phyloP scores from a whole-genome alignment of 2,113 vertebrate genomes.

The Brachirus orientalis region DNA sequence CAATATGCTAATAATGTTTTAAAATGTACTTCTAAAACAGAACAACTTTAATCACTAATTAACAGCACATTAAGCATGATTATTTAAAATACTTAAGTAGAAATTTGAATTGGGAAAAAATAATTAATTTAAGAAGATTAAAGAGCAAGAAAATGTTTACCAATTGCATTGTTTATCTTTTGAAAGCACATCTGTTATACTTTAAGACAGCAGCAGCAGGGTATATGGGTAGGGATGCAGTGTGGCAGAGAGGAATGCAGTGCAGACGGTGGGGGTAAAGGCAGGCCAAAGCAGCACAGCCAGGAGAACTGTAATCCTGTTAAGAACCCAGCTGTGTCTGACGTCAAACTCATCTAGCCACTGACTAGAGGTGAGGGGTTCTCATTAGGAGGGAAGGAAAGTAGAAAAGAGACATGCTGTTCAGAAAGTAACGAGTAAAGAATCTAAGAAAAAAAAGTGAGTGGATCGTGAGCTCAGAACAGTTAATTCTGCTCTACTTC shows the following conservation, averaged over 20 bases:
- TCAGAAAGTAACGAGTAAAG: constrained; percentile 24
- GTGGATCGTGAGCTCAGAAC: constrained; percentile 25
- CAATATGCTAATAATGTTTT: too few relatives aligned
- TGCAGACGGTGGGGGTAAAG: constrained; percentile 50
- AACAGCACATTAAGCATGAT: too few relatives aligned
- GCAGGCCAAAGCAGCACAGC: constrained; percentile 54
- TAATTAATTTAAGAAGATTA: too few relatives aligned
- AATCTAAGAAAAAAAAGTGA: constrained; percentile 26
- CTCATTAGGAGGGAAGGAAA: constrained; percentile 62
- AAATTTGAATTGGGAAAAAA: too few relatives aligned
- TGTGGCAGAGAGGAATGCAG: constrained; percentile 61
- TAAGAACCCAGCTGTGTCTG: constrained; percentile 78
- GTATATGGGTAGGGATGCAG: constrained; percentile 36
- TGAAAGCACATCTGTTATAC: constrained; percentile 28
- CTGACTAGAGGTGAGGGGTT: constrained; percentile 67
- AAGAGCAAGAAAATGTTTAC: too few relatives aligned
- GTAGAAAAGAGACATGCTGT: constrained; percentile 23
- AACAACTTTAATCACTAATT: too few relatives aligned
- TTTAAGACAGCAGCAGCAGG: constrained; percentile 31
- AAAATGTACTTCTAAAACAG: too few relatives aligned
- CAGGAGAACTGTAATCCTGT: constrained; percentile 75
- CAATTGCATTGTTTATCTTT: neutral
- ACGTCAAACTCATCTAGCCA: constrained; percentile 76
- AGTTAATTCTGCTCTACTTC: constrained; percentile 32
- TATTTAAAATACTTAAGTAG: too few relatives aligned